Evolutionary conservation across 2,888 invertebrate species (phyloP).

Genomic region (Agonopterix arenella): DNA sequence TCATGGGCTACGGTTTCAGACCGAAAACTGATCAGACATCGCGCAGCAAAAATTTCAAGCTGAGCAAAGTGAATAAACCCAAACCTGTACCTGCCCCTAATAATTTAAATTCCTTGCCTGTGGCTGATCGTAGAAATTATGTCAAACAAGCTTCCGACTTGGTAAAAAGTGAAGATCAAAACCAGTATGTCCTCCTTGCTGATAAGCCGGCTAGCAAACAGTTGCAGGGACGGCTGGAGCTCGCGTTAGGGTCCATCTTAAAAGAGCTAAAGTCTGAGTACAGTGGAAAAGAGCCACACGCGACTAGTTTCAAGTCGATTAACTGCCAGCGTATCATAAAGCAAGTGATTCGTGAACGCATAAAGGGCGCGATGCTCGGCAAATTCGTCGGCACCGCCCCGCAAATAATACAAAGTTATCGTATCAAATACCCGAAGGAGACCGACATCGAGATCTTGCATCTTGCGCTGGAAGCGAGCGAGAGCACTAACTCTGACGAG

Average conservation of each 20-base stretch:
- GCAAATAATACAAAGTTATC: conserved; percentile 36
- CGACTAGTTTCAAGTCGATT: conserved; percentile 19
- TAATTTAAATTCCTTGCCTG: conserved; percentile 22
- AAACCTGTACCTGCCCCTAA: conserved; percentile 20
- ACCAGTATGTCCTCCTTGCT: conserved; percentile 21
- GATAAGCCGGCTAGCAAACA: conserved; percentile 33
- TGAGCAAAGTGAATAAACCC: conserved; percentile 33
- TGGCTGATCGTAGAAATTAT: conserved; percentile 21
- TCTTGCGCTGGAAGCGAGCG: conserved; percentile 21
- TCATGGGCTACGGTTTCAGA: conserved; percentile 10
- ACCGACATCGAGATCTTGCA: conserved; percentile 42
- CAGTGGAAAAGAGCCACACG: conserved; percentile 7
- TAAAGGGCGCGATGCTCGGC: conserved; percentile 41
- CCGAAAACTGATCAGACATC: conserved; percentile 3
- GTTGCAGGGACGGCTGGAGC: conserved; percentile 51
- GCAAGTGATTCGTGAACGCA: conserved; percentile 45
- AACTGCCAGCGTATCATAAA: conserved; percentile 35
- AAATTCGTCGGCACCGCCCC: conserved; percentile 29
- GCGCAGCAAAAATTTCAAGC: conserved; percentile 26
- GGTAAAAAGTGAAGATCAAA: conserved; percentile 4
- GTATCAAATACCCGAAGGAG: conserved; percentile 29
- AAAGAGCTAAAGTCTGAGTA: conserved; percentile 35
- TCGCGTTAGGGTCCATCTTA: conserved; percentile 47
- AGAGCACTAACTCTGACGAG: conserved; percentile 3
- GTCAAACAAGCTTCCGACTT: conserved; percentile 14